Evolutionary conservation across 2,113 vertebrate species (phyloP).

Genomic region (Epinephelus moara): DNA sequence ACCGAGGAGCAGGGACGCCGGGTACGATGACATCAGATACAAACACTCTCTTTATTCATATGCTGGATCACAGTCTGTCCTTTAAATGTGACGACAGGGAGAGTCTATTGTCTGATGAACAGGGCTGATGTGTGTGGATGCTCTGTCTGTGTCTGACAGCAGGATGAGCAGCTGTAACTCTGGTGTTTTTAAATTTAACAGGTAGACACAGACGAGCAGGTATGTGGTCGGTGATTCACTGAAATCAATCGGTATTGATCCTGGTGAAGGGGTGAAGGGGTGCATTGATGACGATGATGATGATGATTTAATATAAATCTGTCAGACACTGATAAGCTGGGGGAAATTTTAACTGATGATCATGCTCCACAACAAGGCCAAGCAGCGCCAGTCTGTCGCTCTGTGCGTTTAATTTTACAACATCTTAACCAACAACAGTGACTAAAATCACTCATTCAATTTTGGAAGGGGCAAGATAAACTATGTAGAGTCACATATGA

Average conservation of each 20-base stretch:
- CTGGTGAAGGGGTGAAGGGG: slow-evolving; percentile 42
- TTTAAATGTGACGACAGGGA: background rate
- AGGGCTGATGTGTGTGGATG: too few species aligned
- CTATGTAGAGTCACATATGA: too few species aligned
- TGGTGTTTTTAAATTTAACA: slow-evolving; percentile 53
- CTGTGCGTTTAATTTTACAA: too few species aligned
- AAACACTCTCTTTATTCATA: background rate
- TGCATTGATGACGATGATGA: background rate
- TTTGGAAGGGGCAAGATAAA: too few species aligned
- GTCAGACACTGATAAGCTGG: background rate
- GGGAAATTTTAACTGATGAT: background rate
- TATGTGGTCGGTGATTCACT: slow-evolving; percentile 23
- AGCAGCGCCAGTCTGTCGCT: background rate
- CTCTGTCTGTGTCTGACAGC: too few species aligned
- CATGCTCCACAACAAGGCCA: background rate
- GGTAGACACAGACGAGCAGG: slow-evolving; percentile 32
- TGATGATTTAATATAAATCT: background rate
- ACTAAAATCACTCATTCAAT: background rate
- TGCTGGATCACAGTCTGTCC: background rate
- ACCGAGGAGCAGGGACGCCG: slow-evolving; percentile 95
- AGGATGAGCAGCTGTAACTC: slow-evolving; percentile 22
- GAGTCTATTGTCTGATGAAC: too few species aligned
- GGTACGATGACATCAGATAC: slow-evolving; percentile 67
- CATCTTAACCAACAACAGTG: background rate
- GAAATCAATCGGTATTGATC: background rate